Evolutionary conservation across 1,140 invertebrate genomes (phyloP).

Genomic region (Helicoverpa armigera): DNA sequence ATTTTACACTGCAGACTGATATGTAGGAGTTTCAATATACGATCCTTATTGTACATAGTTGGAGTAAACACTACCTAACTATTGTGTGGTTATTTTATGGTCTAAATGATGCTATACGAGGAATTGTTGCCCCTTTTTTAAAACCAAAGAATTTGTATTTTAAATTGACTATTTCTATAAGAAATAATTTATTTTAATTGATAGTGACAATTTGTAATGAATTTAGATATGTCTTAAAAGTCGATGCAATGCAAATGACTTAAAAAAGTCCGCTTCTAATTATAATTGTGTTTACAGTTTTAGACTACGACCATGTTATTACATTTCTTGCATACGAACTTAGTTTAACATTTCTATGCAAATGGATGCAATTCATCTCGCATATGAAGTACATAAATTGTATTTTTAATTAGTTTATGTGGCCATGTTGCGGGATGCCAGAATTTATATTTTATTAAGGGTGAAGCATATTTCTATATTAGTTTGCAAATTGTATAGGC

Average conservation of each 20-base stretch:
- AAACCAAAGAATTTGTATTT: slow-evolving; percentile 27
- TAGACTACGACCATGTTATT: neutral
- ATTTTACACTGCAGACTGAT: slow-evolving; percentile 84
- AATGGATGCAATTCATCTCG: slow-evolving; percentile 42
- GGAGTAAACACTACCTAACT: slow-evolving; percentile 41
- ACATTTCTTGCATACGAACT: slow-evolving; percentile 36
- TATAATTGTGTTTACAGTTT: no score
- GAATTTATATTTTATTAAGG: slow-evolving; percentile 40
- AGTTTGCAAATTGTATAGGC: no score
- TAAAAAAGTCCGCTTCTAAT: no score
- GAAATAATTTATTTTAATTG: slow-evolving; percentile 20
- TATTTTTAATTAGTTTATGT: slow-evolving; percentile 45
- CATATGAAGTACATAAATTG: slow-evolving; percentile 39
- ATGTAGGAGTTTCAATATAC: slow-evolving; percentile 75
- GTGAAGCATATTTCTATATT: slow-evolving; percentile 7
- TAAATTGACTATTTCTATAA: slow-evolving; percentile 22
- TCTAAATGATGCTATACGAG: slow-evolving; percentile 4
- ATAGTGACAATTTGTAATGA: neutral
- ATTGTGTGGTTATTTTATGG: slow-evolving; percentile 36
- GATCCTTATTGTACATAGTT: slow-evolving; percentile 49
- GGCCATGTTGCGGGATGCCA: slow-evolving; percentile 24
- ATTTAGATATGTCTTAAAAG: neutral
- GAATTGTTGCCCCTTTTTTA: neutral
- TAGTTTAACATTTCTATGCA: slow-evolving; percentile 36
- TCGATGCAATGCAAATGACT: neutral